Percentiles rank a stretch among this genome's conserved stretches.
Evolutionary conservation across 2,113 vertebrate species (phyloP).

Genomic region (Delphinapterus leucas): DNA sequence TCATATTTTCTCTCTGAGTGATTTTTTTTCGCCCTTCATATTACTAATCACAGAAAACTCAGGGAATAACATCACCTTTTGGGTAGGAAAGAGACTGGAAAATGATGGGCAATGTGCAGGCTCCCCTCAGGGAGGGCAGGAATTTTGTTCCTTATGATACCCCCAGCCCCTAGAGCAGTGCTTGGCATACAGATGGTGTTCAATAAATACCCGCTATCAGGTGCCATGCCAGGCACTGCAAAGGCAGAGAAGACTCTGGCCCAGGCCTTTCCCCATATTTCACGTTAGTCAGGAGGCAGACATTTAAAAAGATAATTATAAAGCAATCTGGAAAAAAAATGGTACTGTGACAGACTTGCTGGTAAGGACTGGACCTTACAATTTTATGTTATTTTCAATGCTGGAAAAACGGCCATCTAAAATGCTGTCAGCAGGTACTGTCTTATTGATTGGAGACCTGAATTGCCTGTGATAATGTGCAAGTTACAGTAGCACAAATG

Average conservation of each 20-base stretch:
- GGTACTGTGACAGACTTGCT: neutral
- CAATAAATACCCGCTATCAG: neutral
- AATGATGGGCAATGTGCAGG: neutral
- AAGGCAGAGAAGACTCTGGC: neutral
- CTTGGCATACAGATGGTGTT: neutral
- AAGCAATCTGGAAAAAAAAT: neutral
- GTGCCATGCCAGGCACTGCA: neutral
- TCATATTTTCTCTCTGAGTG: conserved; percentile 76
- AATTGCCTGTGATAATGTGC: neutral
- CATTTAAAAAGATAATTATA: conserved; percentile 21
- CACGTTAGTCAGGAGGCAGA: neutral
- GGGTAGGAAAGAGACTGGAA: neutral
- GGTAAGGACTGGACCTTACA: neutral
- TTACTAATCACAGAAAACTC: conserved; percentile 70
- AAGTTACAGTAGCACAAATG: neutral
- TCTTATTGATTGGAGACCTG: neutral
- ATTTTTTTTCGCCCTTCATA: conserved; percentile 44
- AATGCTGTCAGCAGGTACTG: neutral
- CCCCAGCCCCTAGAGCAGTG: neutral
- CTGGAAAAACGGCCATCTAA: neutral
- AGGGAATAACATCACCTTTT: conserved; percentile 15
- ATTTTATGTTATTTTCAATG: conserved; percentile 11
- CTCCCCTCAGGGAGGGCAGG: neutral
- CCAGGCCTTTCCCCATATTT: neutral
- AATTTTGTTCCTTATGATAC: neutral